Percentiles rank a stretch among this genome's conserved stretches.
Conservation (phyloP, 2,888 invertebrate species). For the Unio pictorum region DNA sequence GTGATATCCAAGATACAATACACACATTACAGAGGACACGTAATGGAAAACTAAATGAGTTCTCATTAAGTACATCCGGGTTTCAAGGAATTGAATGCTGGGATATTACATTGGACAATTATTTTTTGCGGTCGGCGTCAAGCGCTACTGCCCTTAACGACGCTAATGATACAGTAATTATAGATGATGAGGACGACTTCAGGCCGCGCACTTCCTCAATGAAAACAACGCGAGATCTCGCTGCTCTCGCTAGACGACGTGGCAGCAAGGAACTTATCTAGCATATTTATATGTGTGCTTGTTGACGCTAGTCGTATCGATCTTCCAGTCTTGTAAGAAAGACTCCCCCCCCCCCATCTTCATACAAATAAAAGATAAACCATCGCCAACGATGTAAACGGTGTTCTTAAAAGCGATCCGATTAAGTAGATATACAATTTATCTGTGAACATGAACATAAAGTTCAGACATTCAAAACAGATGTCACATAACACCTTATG, state of each 20-base stretch:
- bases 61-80: constrained; percentile 25
- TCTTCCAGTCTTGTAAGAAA: too few relatives aligned
- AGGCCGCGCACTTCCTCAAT: constrained; percentile 58
- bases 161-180: constrained; percentile 26
- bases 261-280: constrained; percentile 59
- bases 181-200: constrained; percentile 33
- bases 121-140: constrained; percentile 46
- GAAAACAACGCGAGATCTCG: constrained; percentile 60
- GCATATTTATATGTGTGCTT: background rate
- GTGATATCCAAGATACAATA: constrained; percentile 59
- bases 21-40: constrained; percentile 34
- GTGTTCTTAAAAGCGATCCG: too few relatives aligned
- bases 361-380: too few relatives aligned
- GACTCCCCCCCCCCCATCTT: too few relatives aligned
- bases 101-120: constrained; percentile 43
- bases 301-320: too few relatives aligned
- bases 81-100: constrained; percentile 28
- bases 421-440: too few relatives aligned
- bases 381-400: too few relatives aligned
- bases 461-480: too few relatives aligned
- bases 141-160: constrained; percentile 46
- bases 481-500: too few relatives aligned
- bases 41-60: constrained; percentile 6
- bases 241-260: constrained; percentile 56
- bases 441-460: too few relatives aligned